Base-by-base conservation (phyloP, 2,797 vertebrate species). In the Adelosebastes latens region DNA sequence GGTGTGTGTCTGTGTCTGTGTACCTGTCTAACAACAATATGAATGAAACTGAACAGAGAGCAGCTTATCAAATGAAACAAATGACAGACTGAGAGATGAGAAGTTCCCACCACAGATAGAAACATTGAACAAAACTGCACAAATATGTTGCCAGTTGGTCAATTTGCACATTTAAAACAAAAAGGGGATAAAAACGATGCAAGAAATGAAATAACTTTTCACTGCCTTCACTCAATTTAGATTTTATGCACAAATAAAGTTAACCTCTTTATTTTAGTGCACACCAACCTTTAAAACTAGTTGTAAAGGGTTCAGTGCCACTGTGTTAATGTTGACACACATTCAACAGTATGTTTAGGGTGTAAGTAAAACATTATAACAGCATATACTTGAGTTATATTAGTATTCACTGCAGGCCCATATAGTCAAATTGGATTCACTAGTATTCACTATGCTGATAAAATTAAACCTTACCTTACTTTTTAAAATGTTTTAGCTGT, bases 1-100 rank as follows among this genome's bases (percentile, higher is more conserved):
- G 96, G 96, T 97, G 81, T 62, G 93, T 86, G 31, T 32, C 2
- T 53, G 25, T 34, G 70, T 68, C n/a, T n/a, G n/a, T n/a, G 32
- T 39, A 49, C 14, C 20, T 55, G 25, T 56, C 9, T 36, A 39
- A 36, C 2, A 27, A 72, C 3, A 56, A 75, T 18, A 9, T 58
- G 31, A 39, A 34, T 27, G 46, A 3, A 53, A 1, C n/a, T 27
- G 7, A 39, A 2, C 29, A 79, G 13, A 58, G 32, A 69, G 27
- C 64, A 55, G 18, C 13, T 16, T 7, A 61, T 52, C 20, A 36
- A 6, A n/a, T 7, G 8, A 39, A 9, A 42, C 4, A 65, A 29
- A 71, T 20, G 4, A 20, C 11, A n/a, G 31, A 62, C 20, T 69
- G 25, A 67, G 18, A n/a, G n/a, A 24, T 34, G 31, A 4, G 1